phyloP scores from a whole-genome alignment of 2,888 invertebrate genomes.

The Oligia latruncula region DNA sequence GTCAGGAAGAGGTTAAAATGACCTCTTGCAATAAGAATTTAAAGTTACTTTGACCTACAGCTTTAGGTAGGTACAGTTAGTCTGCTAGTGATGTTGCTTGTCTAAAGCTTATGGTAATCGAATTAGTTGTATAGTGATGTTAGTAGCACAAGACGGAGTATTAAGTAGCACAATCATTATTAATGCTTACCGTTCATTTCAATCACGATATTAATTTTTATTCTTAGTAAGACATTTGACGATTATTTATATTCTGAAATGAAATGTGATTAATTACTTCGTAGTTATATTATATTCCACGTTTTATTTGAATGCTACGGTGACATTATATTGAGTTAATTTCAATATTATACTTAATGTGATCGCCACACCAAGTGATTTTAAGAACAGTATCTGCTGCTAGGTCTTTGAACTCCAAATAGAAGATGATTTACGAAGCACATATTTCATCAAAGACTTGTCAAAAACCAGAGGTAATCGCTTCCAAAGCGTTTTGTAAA shows the following conservation, averaged over 20 bases:
- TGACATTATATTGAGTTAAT: neutral
- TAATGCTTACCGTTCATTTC: constrained; percentile 52
- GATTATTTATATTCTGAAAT: constrained; percentile 27
- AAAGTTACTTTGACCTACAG: constrained; percentile 33
- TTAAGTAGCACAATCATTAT: constrained; percentile 48
- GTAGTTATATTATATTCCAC: neutral
- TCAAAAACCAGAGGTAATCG: neutral
- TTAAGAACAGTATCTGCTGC: neutral
- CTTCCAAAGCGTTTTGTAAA: neutral
- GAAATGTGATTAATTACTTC: constrained; percentile 6
- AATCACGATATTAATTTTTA: constrained; percentile 39
- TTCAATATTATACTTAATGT: neutral
- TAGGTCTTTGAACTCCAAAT: neutral
- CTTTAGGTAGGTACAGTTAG: constrained; percentile 33
- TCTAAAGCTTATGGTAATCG: constrained; percentile 43
- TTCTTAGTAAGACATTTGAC: constrained; percentile 24
- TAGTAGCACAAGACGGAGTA: constrained; percentile 34
- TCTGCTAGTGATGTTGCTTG: constrained; percentile 41
- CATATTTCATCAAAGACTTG: neutral
- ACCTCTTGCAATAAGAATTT: constrained; percentile 25
- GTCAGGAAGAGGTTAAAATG: constrained; percentile 8
- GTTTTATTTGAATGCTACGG: neutral
- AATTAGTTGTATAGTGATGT: constrained; percentile 41
- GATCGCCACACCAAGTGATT: neutral
- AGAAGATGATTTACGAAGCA: neutral